These are phyloP conservation scores for Pseudocheirus occidentalis DNA, from an alignment of 2,797 vertebrate species.

Conservation along the genomic window DNA sequence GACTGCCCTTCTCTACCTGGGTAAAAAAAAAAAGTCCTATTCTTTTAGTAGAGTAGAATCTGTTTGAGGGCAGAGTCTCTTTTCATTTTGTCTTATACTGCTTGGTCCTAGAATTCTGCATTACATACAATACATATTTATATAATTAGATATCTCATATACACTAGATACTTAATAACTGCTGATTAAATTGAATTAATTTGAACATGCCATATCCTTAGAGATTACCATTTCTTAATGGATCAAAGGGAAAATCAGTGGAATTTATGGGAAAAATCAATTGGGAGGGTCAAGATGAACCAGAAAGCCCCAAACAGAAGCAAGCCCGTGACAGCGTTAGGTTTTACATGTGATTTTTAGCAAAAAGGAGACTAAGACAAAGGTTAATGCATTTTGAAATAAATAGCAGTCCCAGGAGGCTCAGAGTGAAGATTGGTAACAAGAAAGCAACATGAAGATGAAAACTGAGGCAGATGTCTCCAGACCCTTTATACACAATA, in stretches of 20 bases:
- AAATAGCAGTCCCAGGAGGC: conserved; percentile 5
- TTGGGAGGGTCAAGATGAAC: conserved; percentile 86
- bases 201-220: conserved; percentile 26
- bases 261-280: conserved; percentile 85
- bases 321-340: conserved; percentile 77
- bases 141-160: background rate
- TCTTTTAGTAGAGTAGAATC: background rate
- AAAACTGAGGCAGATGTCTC: background rate
- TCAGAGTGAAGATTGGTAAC: background rate
- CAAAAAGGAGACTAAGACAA: background rate
- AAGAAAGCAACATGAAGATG: background rate
- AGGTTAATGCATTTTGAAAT: conserved; percentile 29
- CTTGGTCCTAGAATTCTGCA: background rate
- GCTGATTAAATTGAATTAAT: background rate
- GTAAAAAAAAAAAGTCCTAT: background rate
- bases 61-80: background rate
- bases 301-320: conserved; percentile 84
- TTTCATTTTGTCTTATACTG: background rate
- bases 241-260: conserved; percentile 90
- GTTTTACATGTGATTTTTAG: background rate
- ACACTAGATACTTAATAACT: background rate
- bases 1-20: background rate
- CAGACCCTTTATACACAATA: background rate
- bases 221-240: conserved; percentile 86
- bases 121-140: background rate